These are phyloP conservation scores for Cryptocheilus praepositus DNA, from an alignment of 2,888 invertebrate genomes.

Conservation along the genomic window DNA sequence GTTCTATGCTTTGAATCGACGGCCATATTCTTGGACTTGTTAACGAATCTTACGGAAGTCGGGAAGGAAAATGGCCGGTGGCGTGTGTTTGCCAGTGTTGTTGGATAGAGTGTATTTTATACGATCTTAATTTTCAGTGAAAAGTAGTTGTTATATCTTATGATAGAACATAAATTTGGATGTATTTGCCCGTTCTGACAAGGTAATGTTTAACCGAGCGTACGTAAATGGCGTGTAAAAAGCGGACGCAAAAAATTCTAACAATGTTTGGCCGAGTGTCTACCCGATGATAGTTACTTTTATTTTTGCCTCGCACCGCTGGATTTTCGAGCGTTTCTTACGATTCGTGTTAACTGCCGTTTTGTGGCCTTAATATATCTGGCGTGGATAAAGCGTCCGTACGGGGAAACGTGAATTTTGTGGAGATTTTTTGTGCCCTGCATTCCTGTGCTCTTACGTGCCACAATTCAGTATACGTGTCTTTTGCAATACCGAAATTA, in stretches of 20 bases:
- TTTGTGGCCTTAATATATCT: no score
- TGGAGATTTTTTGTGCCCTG: background rate
- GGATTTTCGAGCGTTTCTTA: no score
- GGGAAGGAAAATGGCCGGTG: conserved; percentile 68
- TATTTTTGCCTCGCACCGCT: background rate
- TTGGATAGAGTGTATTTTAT: conserved; percentile 42
- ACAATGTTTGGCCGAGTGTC: background rate
- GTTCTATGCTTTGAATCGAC: no score
- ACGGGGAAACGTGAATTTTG: background rate
- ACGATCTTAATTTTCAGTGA: conserved; percentile 23
- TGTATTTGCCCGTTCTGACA: conserved; percentile 12
- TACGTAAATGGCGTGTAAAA: background rate
- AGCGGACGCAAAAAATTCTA: background rate
- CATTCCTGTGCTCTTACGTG: background rate
- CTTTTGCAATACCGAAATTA: background rate
- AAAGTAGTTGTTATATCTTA: conserved; percentile 20
- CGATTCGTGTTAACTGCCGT: no score
- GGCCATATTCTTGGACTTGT: conserved; percentile 38
- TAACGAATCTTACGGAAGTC: conserved; percentile 32
- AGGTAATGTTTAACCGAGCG: background rate
- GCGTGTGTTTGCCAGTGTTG: conserved; percentile 62
- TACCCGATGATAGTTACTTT: background rate
- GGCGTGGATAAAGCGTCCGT: background rate
- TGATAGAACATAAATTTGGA: conserved; percentile 22
- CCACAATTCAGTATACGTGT: background rate